A percentile compares a stretch with the other conserved stretches of the same genome.
Conservation (phyloP, 2,113 vertebrate species). For the Orycteropus afer region DNA sequence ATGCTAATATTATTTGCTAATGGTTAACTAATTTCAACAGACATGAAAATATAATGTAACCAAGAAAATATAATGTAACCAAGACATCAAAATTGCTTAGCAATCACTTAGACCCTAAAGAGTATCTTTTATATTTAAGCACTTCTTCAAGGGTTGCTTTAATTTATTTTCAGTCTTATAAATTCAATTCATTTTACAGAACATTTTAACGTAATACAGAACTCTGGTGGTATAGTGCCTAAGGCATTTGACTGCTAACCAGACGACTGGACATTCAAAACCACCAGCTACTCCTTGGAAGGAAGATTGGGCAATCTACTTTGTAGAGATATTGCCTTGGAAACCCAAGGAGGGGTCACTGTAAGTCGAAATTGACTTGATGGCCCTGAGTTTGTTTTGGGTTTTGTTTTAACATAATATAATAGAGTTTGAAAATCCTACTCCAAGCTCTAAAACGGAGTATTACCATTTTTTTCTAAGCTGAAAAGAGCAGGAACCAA, state of each 20-base stretch:
- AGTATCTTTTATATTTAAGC: background rate
- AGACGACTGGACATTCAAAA: too few species aligned
- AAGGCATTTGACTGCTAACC: too few species aligned
- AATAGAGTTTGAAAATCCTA: background rate
- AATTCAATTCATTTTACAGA: slow-evolving; percentile 48
- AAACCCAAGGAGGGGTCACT: too few species aligned
- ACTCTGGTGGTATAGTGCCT: too few species aligned
- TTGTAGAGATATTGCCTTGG: too few species aligned
- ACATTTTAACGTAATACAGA: background rate
- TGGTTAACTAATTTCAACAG: slow-evolving; percentile 27
- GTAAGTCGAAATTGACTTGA: too few species aligned
- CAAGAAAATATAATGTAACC: background rate
- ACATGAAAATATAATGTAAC: background rate
- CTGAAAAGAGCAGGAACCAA: background rate
- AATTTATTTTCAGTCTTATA: slow-evolving; percentile 39
- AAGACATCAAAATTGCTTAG: slow-evolving; percentile 37
- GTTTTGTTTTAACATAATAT: background rate
- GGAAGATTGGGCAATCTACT: too few species aligned
- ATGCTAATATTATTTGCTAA: background rate
- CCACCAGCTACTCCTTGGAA: too few species aligned
- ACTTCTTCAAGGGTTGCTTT: slow-evolving; percentile 32
- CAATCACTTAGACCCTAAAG: slow-evolving; percentile 29
- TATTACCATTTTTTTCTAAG: slow-evolving; percentile 2
- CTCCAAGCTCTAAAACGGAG: background rate
- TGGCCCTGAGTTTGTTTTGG: too few species aligned